phyloP scores from a whole-genome alignment of 1,140 invertebrate genomes.

The Ceratina japonica region DNA sequence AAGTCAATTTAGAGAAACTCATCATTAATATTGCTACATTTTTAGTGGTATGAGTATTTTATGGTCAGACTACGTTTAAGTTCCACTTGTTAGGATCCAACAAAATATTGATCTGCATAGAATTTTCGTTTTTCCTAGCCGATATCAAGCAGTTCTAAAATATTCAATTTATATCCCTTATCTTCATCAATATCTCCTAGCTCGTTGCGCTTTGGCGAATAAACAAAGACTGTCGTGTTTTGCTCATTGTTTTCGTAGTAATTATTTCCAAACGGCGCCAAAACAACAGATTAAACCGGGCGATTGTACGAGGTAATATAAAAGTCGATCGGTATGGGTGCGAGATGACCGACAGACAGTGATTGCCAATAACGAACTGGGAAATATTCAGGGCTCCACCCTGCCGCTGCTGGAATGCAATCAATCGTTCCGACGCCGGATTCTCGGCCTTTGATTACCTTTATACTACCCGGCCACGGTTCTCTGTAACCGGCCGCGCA shows the following conservation, averaged over 20 bases:
- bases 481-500: slow-evolving; percentile 25
- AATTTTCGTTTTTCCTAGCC: too few relatives aligned
- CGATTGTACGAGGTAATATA: slow-evolving; percentile 34
- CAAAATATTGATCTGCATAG: too few relatives aligned
- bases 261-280: background rate
- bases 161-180: too few relatives aligned
- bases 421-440: slow-evolving; percentile 43
- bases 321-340: slow-evolving; percentile 11
- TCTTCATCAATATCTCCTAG: background rate
- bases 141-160: too few relatives aligned
- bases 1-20: too few relatives aligned
- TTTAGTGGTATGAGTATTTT: too few relatives aligned
- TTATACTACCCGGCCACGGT: slow-evolving; percentile 34
- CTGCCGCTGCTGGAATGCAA: slow-evolving; percentile 39
- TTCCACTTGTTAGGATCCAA: too few relatives aligned
- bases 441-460: slow-evolving; percentile 49
- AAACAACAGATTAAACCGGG: slow-evolving; percentile 20
- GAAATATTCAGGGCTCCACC: slow-evolving; percentile 34
- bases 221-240: background rate
- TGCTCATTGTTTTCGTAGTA: background rate
- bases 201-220: background rate
- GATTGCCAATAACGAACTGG: slow-evolving; percentile 49
- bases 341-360: slow-evolving; percentile 30
- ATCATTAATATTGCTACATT: too few relatives aligned
- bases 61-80: too few relatives aligned